These are phyloP conservation scores for Crocidura indochinensis DNA, from an alignment of 2,797 vertebrate genomes.

Conservation along the genomic window DNA sequence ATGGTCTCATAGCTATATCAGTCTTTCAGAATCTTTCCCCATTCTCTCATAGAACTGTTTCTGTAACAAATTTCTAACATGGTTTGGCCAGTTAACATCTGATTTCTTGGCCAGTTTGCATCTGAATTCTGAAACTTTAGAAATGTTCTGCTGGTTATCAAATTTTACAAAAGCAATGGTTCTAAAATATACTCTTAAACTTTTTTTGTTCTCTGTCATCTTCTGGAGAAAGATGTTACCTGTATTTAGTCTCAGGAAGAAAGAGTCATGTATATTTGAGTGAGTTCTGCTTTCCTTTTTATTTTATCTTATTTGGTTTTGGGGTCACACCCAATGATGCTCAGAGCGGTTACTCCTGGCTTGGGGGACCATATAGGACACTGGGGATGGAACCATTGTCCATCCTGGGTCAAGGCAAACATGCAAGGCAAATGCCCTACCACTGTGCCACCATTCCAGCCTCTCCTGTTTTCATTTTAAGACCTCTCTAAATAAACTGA, in stretches of 20 bases:
- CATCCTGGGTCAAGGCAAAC: too few relatives aligned
- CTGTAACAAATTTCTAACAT: background rate
- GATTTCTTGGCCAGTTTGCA: background rate
- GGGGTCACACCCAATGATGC: too few relatives aligned
- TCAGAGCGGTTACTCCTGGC: too few relatives aligned
- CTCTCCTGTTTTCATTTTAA: background rate
- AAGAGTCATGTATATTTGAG: background rate
- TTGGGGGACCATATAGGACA: too few relatives aligned
- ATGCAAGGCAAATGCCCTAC: too few relatives aligned
- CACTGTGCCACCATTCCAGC: too few relatives aligned
- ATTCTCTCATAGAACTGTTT: background rate
- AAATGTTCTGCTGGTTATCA: conserved; percentile 4
- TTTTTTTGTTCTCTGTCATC: background rate
- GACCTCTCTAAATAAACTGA: background rate
- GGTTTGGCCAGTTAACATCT: too few relatives aligned
- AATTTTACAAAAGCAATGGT: background rate
- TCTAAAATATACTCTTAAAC: background rate
- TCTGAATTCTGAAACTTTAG: background rate
- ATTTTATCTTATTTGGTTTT: too few relatives aligned
- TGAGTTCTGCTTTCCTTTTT: too few relatives aligned
- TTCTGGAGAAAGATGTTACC: background rate
- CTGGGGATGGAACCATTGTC: too few relatives aligned
- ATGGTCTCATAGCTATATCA: background rate
- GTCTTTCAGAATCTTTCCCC: background rate
- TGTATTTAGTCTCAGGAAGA: background rate